These are phyloP conservation scores for Amazonetta brasiliensis DNA, from an alignment of 2,797 vertebrate species.

Conservation along the genomic window DNA sequence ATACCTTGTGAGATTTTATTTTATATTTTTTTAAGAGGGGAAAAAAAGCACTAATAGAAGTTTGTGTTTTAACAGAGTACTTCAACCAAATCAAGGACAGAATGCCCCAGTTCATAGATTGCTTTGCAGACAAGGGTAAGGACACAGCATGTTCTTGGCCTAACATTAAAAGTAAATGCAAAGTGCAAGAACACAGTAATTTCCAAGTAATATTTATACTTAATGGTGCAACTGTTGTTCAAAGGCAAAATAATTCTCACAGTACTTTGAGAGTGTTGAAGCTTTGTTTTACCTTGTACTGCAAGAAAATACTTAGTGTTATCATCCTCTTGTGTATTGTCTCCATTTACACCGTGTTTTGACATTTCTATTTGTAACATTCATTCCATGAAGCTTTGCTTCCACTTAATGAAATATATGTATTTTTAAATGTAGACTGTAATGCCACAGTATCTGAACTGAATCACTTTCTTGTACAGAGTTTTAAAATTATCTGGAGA, in stretches of 20 bases:
- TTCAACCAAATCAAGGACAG: conserved; percentile 91
- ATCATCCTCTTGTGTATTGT: conserved; percentile 47
- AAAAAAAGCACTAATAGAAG: background rate
- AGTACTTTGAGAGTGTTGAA: background rate
- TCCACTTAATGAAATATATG: background rate
- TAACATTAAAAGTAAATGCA: background rate
- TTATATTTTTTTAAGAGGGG: background rate
- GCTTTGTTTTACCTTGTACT: conserved; percentile 11
- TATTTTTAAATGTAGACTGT: background rate
- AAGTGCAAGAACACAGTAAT: background rate
- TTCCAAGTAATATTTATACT: background rate
- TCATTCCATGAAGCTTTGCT: conserved; percentile 72
- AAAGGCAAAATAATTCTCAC: background rate
- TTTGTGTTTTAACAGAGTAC: conserved; percentile 80
- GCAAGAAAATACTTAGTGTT: background rate
- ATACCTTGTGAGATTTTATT: background rate
- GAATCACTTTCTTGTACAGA: background rate
- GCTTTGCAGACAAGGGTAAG: conserved; percentile 91
- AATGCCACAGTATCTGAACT: background rate
- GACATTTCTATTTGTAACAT: conserved; percentile 65
- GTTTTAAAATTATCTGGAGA: background rate
- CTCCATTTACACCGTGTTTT: conserved; percentile 61
- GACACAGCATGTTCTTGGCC: background rate
- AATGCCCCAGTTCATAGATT: conserved; percentile 85
- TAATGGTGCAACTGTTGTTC: background rate